Base-by-base conservation (phyloP, 1,140 invertebrate species). In the Calephelis virginiensis region DNA sequence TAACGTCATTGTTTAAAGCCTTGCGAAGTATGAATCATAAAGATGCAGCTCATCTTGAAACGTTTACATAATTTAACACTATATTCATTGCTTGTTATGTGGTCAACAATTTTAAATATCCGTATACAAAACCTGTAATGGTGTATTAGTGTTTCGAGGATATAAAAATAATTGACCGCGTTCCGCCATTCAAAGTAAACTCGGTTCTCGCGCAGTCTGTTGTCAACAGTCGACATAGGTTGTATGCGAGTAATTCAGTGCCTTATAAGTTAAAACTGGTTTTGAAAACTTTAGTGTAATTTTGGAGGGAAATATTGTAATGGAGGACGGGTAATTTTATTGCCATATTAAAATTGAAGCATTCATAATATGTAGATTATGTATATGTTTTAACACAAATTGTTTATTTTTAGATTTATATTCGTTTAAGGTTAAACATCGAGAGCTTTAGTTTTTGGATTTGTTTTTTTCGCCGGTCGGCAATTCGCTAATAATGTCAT, bases 401-500 rank as follows among this genome's bases (percentile, higher is more conserved):
- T 48, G 50, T 64, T 81, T 72, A 67, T 68, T 82, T 83, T 81
- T 85, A 81, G 81, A 81, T 82, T 73, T 50, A 61, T 76, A 77
- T 69, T 70, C 75, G 69, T 72, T 78, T 73, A 76, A 75, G 68
- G 71, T 79, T 73, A 77, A 75, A 70, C 69, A 67, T 72, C 70
- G 76, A 71, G 70, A 79, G 74, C 71, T 64, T 75, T 73, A 73
- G 67, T 63, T 70, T 66, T 76, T 72, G 56, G 63, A 68, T 53
- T 74, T 70, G 72, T 68, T 63, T 62, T 61, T 65, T 49, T 28
- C 50, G 50, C 6, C 17, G 63, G 47, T 50, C 38, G 43, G 40
- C 40, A 66, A 14, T 37, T 64, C 49, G 61, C 72, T 71, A 72
- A 79, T 68, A 70, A 89, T 89, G 86, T 84, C 86, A 71, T 89